Conservation (phyloP, 64 coral and sea anemone genomes). For the Porites australiensis region DNA sequence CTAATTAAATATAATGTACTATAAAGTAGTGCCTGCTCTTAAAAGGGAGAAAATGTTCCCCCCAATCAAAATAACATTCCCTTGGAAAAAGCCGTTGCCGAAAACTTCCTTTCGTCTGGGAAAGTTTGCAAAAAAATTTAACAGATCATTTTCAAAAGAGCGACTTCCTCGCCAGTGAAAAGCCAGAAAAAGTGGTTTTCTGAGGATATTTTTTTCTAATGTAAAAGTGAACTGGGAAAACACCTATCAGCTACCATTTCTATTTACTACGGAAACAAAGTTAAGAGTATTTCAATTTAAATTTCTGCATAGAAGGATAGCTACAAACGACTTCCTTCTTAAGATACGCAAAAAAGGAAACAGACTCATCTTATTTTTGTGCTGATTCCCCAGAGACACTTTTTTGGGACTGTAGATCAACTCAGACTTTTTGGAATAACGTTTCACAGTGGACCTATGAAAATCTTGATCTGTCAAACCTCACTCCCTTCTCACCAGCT, state of each 20-base stretch:
- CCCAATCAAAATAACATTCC: background rate
- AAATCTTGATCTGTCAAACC: too few species aligned
- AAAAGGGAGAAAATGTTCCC: too few species aligned
- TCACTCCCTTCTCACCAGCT: too few species aligned
- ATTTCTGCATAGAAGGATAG: too few species aligned
- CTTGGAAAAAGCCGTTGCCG: background rate
- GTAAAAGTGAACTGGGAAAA: constrained; percentile 6
- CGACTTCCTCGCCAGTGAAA: background rate
- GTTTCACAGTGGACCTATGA: too few species aligned
- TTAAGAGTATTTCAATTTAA: background rate
- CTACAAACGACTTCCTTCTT: too few species aligned
- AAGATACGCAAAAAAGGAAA: too few species aligned
- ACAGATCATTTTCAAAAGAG: background rate
- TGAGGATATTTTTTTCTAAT: constrained; percentile 6
- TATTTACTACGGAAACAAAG: background rate
- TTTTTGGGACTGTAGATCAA: background rate
- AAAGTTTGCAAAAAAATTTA: background rate
- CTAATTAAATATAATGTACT: too few species aligned
- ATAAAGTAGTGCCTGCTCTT: too few species aligned
- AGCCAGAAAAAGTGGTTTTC: background rate
- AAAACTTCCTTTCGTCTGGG: background rate
- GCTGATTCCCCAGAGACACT: background rate
- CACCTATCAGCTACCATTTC: too few species aligned
- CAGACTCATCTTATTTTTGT: background rate
- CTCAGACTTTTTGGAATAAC: too few species aligned